These are phyloP conservation scores for Drosophila parabipectinata DNA, from an alignment of 1,140 invertebrate species.

Conservation along the genomic window DNA sequence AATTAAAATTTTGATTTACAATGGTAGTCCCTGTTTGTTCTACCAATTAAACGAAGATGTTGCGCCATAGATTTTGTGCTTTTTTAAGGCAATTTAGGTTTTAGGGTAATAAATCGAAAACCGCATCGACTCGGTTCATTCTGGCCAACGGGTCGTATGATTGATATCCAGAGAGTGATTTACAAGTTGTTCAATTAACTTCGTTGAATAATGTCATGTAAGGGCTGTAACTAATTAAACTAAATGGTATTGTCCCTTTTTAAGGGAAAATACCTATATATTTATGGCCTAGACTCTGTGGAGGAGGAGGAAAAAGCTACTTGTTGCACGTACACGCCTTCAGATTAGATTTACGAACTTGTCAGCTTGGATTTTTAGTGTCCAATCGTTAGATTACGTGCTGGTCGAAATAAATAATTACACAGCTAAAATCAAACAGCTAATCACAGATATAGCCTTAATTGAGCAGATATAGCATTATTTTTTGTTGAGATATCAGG, in stretches of 20 bases:
- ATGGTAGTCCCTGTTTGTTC: not conserved
- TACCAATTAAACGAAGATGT: not conserved
- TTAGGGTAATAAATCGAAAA: not conserved
- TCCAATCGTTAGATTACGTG: conserved; percentile 12
- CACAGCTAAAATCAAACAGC: conserved; percentile 6
- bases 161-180: not conserved
- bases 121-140: not conserved
- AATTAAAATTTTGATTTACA: conserved; percentile 29
- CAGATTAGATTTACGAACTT: conserved; percentile 23
- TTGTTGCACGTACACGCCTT: conserved; percentile 5
- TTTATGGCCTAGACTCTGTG: not conserved
- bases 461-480: conserved; percentile 5
- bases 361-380: conserved; percentile 10
- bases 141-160: conserved; percentile 8
- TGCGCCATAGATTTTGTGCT: not conserved
- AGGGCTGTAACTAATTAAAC: not conserved
- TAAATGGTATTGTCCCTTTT: not conserved
- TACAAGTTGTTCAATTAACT: not conserved
- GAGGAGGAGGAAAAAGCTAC: not conserved
- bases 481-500: conserved; percentile 3
- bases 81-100: not conserved
- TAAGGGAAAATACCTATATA: not conserved
- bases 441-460: conserved; percentile 26
- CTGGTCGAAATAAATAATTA: conserved; percentile 2
- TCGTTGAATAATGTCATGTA: too few relatives aligned